phyloP scores from a whole-genome alignment of 2,797 vertebrate species.

The Chaunax sp. region DNA sequence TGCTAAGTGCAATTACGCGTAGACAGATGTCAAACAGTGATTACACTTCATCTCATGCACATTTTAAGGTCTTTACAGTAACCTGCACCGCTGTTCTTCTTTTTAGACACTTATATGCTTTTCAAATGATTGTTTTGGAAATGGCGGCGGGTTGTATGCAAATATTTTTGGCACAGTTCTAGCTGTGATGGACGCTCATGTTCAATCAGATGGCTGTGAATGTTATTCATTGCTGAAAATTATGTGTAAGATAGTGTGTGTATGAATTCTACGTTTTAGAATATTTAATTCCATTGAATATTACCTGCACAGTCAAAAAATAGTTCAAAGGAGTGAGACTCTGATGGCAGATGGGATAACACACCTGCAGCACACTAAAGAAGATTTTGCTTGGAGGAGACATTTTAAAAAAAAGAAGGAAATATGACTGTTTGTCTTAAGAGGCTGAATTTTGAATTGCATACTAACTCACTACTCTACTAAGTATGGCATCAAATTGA shows the following conservation, averaged over 20 bases:
- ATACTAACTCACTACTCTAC: no score
- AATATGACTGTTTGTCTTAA: no score
- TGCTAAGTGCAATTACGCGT: constrained; percentile 86
- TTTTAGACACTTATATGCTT: not conserved
- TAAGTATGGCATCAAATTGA: no score
- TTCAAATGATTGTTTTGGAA: constrained; percentile 8
- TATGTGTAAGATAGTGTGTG: not conserved
- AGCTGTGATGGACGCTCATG: not conserved
- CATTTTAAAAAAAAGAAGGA: no score
- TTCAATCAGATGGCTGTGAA: not conserved
- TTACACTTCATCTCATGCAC: constrained; percentile 38
- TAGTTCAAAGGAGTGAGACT: no score
- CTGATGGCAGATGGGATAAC: no score
- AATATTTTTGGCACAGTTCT: not conserved
- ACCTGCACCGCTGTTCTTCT: constrained; percentile 20
- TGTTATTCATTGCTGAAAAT: not conserved
- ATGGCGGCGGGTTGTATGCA: not conserved
- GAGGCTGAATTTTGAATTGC: no score
- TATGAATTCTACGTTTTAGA: not conserved
- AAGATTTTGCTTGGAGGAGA: no score
- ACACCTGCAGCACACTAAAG: no score
- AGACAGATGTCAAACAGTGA: constrained; percentile 58
- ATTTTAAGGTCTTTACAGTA: constrained; percentile 49
- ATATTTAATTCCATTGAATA: not conserved
- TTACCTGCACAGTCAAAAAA: not conserved